Conservation (phyloP, 2,113 vertebrate species). For the Oxygymnocypris stewartii region DNA sequence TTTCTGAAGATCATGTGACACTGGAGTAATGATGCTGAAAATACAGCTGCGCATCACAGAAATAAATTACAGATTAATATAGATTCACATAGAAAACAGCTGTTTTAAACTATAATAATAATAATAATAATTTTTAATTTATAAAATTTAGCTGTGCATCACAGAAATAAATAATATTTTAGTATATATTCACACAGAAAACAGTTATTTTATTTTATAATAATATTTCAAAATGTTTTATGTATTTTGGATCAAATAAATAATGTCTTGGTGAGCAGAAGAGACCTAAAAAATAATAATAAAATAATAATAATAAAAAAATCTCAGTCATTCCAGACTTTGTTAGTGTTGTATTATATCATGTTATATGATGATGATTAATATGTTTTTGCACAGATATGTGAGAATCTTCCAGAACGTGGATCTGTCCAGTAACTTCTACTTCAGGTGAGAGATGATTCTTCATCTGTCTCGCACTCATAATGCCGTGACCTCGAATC, state of each 20-base stretch:
- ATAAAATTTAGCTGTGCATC: too few species aligned
- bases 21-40: not conserved
- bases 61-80: not conserved
- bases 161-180: not conserved
- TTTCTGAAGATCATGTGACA: not conserved
- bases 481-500: not conserved
- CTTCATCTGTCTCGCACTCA: not conserved
- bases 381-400: conserved; percentile 75
- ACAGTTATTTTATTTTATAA: fast-evolving
- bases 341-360: not conserved
- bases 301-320: too few species aligned
- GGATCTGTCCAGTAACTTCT: conserved; percentile 98
- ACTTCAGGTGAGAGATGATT: conserved; percentile 85
- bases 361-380: not conserved
- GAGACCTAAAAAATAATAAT: not conserved
- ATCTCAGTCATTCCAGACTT: not conserved
- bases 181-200: not conserved
- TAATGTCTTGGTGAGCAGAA: not conserved
- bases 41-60: not conserved
- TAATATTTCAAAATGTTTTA: not conserved
- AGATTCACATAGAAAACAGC: not conserved
- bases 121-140: too few species aligned
- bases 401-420: conserved; percentile 97
- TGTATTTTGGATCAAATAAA: not conserved
- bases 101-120: not conserved